Base-by-base conservation (phyloP, 1,140 invertebrate species). In the Dufourea novaeangliae region DNA sequence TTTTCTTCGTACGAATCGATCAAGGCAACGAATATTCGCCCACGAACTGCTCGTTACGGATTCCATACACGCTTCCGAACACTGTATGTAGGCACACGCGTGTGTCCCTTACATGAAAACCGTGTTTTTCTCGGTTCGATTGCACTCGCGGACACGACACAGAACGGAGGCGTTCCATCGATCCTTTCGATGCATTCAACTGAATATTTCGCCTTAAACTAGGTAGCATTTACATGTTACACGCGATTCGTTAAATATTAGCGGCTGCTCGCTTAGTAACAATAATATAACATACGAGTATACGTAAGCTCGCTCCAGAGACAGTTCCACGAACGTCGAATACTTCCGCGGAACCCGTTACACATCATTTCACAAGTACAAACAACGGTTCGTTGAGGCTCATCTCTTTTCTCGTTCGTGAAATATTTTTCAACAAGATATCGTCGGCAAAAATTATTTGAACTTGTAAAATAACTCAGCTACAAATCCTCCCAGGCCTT, bases 231-330 rank as follows among this genome's bases (percentile, higher is more conserved):
- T 74, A 41, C 63, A 71, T 52, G 57, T 67, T 82, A 79, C 59
- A 79, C 75, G 54, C 52, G 41, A 68, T 82, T 69, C 29, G 61
- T 85, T 82, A 85, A 75, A 85, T 82, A 85, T 85, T 82, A 72
- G 63, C 54, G 52, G 41, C 44, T 75, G 37, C 20, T 62, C 27
- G 61, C 67, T 54, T 73, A 78, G 50, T 78, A 82, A 69, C 57
- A 83, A 83, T 54, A 86, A 85, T 72, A 78, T 83, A 83, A 86
- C 62, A 59, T 83, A 86, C 54, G 77, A 77, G 63, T 86, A 70
- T 69, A 78, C 52, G 62, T 86, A 86, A 86, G 84, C 85, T 86
- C 85, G 75, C 67, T 83, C 59, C 80, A 59, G 11, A 57, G 27
- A 70, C 39, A 77, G 66, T 68, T 56, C 72, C 68, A 64, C 66